phyloP scores from a whole-genome alignment of 2,888 invertebrate genomes.

The Eristalinus sepulchralis region DNA sequence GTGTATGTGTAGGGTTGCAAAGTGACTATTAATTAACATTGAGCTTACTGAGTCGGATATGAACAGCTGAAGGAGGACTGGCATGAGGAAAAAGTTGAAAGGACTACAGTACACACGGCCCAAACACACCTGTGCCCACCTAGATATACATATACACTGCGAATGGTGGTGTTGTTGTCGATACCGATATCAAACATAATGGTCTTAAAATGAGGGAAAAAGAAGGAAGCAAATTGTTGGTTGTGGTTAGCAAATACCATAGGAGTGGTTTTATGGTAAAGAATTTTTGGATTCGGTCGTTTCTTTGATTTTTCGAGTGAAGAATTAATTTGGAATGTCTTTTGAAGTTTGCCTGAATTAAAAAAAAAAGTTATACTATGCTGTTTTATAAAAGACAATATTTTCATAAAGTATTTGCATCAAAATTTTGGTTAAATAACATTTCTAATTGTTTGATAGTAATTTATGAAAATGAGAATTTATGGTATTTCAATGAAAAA shows the following conservation, averaged over 20 bases:
- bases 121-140: background rate
- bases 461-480: too few species aligned
- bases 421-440: too few species aligned
- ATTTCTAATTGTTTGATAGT: too few species aligned
- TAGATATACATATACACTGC: background rate
- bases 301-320: slow-evolving; percentile 58
- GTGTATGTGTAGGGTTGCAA: slow-evolving; percentile 25
- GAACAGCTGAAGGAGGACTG: slow-evolving; percentile 2
- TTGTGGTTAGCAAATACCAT: background rate
- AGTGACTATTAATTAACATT: slow-evolving; percentile 47
- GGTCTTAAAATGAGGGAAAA: background rate
- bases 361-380: too few species aligned
- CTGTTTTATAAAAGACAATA: too few species aligned
- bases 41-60: slow-evolving; percentile 28
- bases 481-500: too few species aligned
- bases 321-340: slow-evolving; percentile 24
- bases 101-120: background rate
- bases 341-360: slow-evolving; percentile 19
- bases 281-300: slow-evolving; percentile 1
- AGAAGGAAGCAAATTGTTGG: slow-evolving; percentile 1
- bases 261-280: slow-evolving; percentile 17
- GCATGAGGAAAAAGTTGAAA: slow-evolving; percentile 3
- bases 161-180: slow-evolving; percentile 2
- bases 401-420: too few species aligned
- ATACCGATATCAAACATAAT: slow-evolving; percentile 2